Base-by-base conservation (phyloP, 2,797 vertebrate genomes). In the Pipistrellus kuhlii region DNA sequence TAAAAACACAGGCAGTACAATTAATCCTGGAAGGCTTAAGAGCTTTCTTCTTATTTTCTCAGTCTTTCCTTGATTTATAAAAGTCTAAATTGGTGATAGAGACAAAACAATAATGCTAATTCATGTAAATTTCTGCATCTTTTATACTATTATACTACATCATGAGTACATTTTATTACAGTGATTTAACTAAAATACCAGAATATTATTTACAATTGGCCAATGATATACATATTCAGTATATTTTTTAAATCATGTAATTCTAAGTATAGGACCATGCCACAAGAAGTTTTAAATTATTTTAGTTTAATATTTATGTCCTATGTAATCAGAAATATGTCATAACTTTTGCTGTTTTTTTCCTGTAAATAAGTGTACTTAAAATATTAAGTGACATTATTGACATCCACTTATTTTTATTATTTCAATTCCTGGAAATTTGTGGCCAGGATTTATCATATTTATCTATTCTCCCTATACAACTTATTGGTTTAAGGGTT, bases 11-110 rank as follows among this genome's bases (percentile, higher is more conserved):
- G 41, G 72, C 55, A 92, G 80, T 32, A 64, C 73, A 96, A 93
- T 86, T 97, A 86, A 96, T 97, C 93, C 93, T 96, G 89, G 93
- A 90, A 96, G 18, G 57, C 32, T 94, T 86, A 84, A 85, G 90
- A 92, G 55, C 35, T 77, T 80, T 81, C 44, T 91, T 89, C n/a
- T 59, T 85, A 66, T 90, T 90, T 94, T 8, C n/a, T 83, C 75
- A 88, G 68, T 95, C 96, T 88, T 97, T 96, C 84, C 94, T 93
- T 69, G 87, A 1, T 0, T 0, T 92, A 77, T 76, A 95, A 81
- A 38, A 71, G 78, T 83, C 94, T 66, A 92, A 95, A 82, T 15
- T 81, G 23, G 32, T 94, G 76, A 94, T 44, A 82, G 51, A 92
- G 68, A 88, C 72, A 95, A 91, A 96, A 80, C 85, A 92, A 76